Base-by-base conservation (phyloP, 2,888 invertebrate genomes). In the Epirrhoe alternata region DNA sequence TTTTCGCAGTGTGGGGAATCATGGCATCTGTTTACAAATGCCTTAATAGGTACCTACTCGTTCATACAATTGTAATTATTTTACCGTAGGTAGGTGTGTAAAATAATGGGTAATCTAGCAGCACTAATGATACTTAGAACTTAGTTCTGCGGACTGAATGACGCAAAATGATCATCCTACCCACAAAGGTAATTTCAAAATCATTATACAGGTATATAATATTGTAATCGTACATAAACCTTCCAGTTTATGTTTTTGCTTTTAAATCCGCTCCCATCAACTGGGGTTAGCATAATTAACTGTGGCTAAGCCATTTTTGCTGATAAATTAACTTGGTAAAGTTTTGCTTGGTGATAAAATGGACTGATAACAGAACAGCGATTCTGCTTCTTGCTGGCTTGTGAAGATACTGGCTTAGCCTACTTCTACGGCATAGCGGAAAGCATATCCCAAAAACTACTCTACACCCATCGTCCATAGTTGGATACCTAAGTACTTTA, bases 101-200 rank as follows among this genome's bases (percentile, higher is more conserved):
- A 47, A 47, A 47, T 47, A 47, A 3, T 47, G 47, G 14, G 14
- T 16, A 47, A 47, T 47, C 47, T 47, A 47, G 16, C 47, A 47
- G 47, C 47, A 47, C 47, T 47, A 47, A 47, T 47, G 16, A 14
- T 47, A 14, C 16, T 47, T 14, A 45, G 14, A 14, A 45, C 14
- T 14, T 47, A 6, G 47, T 47, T 24, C 24, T 24, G 16, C 14
- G 14, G 6, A 47, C 47, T 47, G 6, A 14, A 47, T 16, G 16
- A 47, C 16, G 47, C 16, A 47, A 47, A 45, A 14, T 45, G n/a
- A 45, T 47, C 47, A 47, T 16, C 47, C 16, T 47, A 47, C 45
- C n/a, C 45, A n/a, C n/a, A 45, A 45, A 35, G 14, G n/a, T 45
- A 45, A 45, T 45, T 45, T 14, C 47, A 6, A 45, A 45, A 45